A percentile compares a stretch with the other conserved stretches of the same genome.
phyloP scores from a whole-genome alignment of 2,113 vertebrate genomes.

The Eolophus roseicapilla region DNA sequence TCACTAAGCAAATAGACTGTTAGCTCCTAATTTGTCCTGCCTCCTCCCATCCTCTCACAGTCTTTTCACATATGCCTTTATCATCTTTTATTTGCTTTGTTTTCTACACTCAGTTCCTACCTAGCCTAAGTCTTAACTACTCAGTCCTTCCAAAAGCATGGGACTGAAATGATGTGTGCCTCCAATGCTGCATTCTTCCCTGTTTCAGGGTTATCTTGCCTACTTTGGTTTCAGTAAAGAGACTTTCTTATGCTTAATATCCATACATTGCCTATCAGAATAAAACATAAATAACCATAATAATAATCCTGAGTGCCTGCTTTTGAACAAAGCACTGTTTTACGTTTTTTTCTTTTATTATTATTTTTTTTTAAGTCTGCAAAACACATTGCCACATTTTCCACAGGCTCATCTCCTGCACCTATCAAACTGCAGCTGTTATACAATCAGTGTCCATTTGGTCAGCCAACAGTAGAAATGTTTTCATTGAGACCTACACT shows the following conservation, averaged over 20 bases:
- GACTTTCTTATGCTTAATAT: not conserved
- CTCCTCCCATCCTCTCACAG: not conserved
- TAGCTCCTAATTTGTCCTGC: not conserved
- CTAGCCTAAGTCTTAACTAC: not conserved
- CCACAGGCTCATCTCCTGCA: conserved; percentile 35
- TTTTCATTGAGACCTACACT: conserved; percentile 45
- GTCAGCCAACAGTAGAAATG: conserved; percentile 63
- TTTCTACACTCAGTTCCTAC: not conserved
- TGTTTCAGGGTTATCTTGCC: not conserved
- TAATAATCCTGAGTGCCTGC: not conserved
- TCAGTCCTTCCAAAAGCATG: not conserved
- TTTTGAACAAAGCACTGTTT: not conserved
- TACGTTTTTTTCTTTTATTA: not conserved
- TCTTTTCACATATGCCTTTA: not conserved
- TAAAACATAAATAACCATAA: not conserved
- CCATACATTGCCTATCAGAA: not conserved
- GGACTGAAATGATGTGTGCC: not conserved
- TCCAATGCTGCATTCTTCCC: not conserved
- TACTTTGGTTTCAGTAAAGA: not conserved
- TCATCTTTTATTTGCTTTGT: not conserved
- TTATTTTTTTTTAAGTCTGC: not conserved
- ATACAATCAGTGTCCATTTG: conserved; percentile 42
- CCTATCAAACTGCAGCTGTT: conserved; percentile 54
- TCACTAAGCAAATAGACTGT: conserved; percentile 23
- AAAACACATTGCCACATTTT: conserved; percentile 43